Evolutionary conservation across 2,797 vertebrate species (phyloP), one percentile per base, ranked within the genome.

Genomic region (Acomys russatus): DNA sequence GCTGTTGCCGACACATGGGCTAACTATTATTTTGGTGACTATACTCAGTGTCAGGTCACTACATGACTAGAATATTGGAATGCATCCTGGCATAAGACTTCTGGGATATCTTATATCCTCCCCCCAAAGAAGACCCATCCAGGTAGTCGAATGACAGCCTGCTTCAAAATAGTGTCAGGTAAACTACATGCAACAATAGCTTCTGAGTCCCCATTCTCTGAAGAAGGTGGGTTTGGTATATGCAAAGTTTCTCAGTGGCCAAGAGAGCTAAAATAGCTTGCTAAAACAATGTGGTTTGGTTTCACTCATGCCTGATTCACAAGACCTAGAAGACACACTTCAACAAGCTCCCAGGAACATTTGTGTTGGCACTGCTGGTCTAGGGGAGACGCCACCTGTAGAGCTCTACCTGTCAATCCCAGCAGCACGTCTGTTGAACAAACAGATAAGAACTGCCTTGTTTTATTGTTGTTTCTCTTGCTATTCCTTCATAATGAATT

Each of bases 401-500:
- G 25, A 49, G 14, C 70, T 5, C 9, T 17, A 10, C 28, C 9
- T 10, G 3, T 1, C 30, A 5, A 9, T 20, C 22, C n/a, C 87
- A 38, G 71, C 12, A 64, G 64, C 1, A 49, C 0, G 28, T 6
- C 66, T n/a, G n/a, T 64, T 90, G 71, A 66, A 51, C 17, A 30
- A 51, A 70, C 4, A 71, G 66, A 71, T 14, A 5, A 59, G 56
- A 59, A 59, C 56, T 76, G 51, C 33, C 17, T n/a, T n/a, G 66
- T 68, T 68, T 73, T 78, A 61, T 64, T 30, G 2, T 23, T 61
- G 11, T n/a, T 83, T 20, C 44, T 80, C 44, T 25, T 74, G 73
- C 17, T 88, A 91, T 76, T 92, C 66, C 63, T 91, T 89, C 77
- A 20, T 8, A 74, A 90, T 9, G 33, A 68, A 86, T 38, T 54